Base-by-base conservation (phyloP, 2,797 vertebrate species). In the Acanthopagrus latus region DNA sequence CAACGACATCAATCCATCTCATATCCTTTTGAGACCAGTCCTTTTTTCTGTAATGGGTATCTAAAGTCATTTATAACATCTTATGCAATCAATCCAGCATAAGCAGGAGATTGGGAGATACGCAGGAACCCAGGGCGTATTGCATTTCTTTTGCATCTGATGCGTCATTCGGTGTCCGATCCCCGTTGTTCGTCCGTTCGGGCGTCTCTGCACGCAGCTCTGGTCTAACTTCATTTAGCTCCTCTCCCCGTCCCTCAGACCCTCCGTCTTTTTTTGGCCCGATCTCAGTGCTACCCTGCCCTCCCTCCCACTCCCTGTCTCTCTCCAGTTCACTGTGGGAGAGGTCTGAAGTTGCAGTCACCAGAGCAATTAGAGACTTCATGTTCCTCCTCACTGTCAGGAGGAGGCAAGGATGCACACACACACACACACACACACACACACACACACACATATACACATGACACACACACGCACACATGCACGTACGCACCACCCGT, bases 281-380 rank as follows among this genome's bases (percentile, higher is more conserved):
- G 66, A 71, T 80, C 65, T 79, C 60, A 16, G 64, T 29, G 67
- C 23, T 74, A 13, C 59, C 71, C 51, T 58, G 51, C 66, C 72
- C 29, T 71, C 59, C 76, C 71, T 80, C 88, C 84, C 81, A 76
- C 83, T 82, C 76, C 59, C 81, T 57, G 55, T 83, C 80, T 78
- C 64, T 71, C 81, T 78, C 50, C 67, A 55, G 69, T 52, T 74
- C 84, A 78, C 78, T 54, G 71, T 57, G 68, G 71, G 76, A 88
- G 76, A 90, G 78, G 86, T 87, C 88, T 92, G 84, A 87, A 81
- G 91, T 76, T 86, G 86, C 78, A 88, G 87, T 88, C 87, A 86
- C 89, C 86, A 80, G 83, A 91, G 92, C 91, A 93, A 94, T 94
- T 93, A 93, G 71, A 91, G 89, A 89, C 88, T 91, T 89, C 80